phyloP scores from a whole-genome alignment of 2,113 vertebrate species.

The Taurulus bubalis region DNA sequence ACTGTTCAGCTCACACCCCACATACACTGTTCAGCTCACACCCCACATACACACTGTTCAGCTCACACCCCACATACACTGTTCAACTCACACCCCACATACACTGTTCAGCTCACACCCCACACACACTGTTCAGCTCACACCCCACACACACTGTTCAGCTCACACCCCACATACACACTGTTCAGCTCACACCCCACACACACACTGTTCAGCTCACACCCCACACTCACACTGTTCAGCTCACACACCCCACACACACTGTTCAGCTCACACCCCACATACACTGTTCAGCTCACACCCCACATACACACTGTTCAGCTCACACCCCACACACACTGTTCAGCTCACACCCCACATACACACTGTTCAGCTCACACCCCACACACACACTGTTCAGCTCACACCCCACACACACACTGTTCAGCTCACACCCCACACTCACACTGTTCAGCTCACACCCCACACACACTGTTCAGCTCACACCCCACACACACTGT shows the following conservation, averaged over 20 bases:
- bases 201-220: conserved; percentile 13
- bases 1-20: neutral
- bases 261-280: neutral
- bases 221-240: too few species aligned
- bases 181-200: neutral
- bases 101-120: conserved; percentile 5
- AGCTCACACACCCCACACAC: too few species aligned
- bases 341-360: neutral
- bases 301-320: conserved; percentile 13
- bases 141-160: conserved; percentile 7
- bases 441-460: conserved; percentile 12
- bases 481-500: conserved; percentile 1
- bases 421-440: neutral
- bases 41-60: conserved; percentile 13
- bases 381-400: conserved; percentile 11
- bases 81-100: too few species aligned
- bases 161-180: conserved; percentile 8
- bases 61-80: neutral
- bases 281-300: conserved; percentile 6
- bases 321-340: conserved; percentile 6
- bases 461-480: conserved; percentile 11
- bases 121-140: conserved; percentile 12
- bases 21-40: conserved; percentile 6
- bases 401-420: conserved; percentile 6
- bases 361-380: conserved; percentile 12